Conservation (phyloP, 2,113 vertebrate species). For the Carassius gibelio region DNA sequence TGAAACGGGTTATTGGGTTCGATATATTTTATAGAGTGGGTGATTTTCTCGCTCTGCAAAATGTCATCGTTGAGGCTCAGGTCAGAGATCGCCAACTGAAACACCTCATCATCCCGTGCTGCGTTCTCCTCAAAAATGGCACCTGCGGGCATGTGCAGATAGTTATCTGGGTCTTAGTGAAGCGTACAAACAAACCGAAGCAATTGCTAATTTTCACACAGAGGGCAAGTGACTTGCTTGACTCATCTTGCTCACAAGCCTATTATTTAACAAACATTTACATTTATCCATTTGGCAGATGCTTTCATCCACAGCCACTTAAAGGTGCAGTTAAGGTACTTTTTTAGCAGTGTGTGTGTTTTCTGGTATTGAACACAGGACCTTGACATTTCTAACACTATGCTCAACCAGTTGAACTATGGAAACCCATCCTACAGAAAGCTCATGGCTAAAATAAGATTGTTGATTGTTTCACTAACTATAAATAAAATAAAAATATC, state of each 20-base stretch:
- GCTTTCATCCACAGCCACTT: conserved; percentile 5
- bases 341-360: not conserved
- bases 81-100: conserved; percentile 95
- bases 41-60: conserved; percentile 97
- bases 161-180: conserved; percentile 25
- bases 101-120: conserved; percentile 91
- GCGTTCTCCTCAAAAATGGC: conserved; percentile 98
- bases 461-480: not conserved
- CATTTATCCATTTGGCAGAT: not conserved
- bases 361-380: not conserved
- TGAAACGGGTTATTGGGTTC: conserved; percentile 97
- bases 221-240: not conserved
- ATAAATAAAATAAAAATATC: not conserved
- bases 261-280: conserved; percentile 6
- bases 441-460: not conserved
- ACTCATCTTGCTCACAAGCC: not conserved
- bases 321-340: not conserved
- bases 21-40: conserved; percentile 96
- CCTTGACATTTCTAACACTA: conserved; percentile 9
- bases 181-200: not conserved
- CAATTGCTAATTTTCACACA: conserved; percentile 22
- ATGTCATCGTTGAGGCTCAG: conserved; percentile 96
- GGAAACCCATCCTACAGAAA: not conserved
- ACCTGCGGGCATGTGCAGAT: conserved; percentile 73
- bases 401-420: not conserved